These are phyloP conservation scores for Neodontobutis hainanensis DNA, from an alignment of 2,113 vertebrate genomes.

Conservation along the genomic window DNA sequence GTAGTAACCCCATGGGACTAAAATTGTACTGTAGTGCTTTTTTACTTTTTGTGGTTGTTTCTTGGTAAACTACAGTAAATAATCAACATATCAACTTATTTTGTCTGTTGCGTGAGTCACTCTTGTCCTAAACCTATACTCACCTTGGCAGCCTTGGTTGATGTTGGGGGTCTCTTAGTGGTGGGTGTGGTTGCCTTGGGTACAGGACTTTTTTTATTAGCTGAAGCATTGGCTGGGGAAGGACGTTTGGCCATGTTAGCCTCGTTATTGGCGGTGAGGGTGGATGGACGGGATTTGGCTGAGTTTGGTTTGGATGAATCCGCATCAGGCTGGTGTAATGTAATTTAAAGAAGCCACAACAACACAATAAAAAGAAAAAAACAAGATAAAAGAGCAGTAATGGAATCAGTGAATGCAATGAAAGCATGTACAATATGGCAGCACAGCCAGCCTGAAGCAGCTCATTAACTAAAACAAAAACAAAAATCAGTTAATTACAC, in stretches of 20 bases:
- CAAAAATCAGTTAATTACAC: neutral
- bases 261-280: constrained; percentile 72
- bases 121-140: constrained; percentile 54
- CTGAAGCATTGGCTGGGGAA: constrained; percentile 69
- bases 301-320: constrained; percentile 79
- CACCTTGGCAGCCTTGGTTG: constrained; percentile 81
- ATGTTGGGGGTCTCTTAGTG: constrained; percentile 69
- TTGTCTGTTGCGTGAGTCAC: neutral
- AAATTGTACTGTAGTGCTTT: too few species aligned
- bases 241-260: constrained; percentile 80
- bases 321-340: constrained; percentile 80
- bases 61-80: neutral
- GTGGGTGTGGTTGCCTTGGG: constrained; percentile 76
- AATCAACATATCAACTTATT: neutral
- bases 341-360: constrained; percentile 37
- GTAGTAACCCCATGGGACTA: too few species aligned
- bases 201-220: constrained; percentile 86
- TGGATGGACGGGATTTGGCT: constrained; percentile 81
- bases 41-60: too few species aligned
- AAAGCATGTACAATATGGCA: constrained; percentile 53
- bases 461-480: constrained; percentile 1
- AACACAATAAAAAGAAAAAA: constrained; percentile 42
- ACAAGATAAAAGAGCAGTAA: constrained; percentile 38
- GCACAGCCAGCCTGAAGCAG: constrained; percentile 53
- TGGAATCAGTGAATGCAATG: constrained; percentile 50